Evolutionary conservation across 2,888 invertebrate genomes (phyloP).

Genomic region (Uloborus plumipes): DNA sequence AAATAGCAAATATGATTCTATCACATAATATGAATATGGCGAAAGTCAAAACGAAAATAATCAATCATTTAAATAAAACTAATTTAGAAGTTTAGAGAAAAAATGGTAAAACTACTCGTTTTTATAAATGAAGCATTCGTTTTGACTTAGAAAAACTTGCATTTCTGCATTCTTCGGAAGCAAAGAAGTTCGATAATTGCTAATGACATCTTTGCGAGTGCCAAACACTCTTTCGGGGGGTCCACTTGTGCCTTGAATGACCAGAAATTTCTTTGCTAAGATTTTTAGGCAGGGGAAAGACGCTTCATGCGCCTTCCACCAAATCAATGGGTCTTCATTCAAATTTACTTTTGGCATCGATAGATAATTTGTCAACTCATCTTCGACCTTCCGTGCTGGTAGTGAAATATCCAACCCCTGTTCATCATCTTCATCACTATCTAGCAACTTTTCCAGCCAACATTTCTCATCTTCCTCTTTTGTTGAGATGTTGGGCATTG

Average conservation of each 20-base stretch:
- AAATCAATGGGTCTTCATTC: slow-evolving; percentile 12
- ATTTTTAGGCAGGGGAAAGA: slow-evolving; percentile 4
- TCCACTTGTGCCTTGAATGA: slow-evolving; percentile 20
- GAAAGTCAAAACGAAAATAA: too few relatives aligned
- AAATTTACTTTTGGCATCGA: neutral
- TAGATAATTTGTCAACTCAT: slow-evolving; percentile 1
- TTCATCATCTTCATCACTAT: neutral
- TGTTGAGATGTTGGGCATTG: neutral
- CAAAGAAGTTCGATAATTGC: neutral
- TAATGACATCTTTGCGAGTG: slow-evolving; percentile 6
- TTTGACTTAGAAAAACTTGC: slow-evolving; percentile 13
- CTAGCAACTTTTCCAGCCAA: neutral
- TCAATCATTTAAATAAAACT: too few relatives aligned
- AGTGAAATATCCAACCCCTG: neutral
- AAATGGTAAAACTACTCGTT: neutral
- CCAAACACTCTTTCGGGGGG: slow-evolving; percentile 18
- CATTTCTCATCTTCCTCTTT: neutral
- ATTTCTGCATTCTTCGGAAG: slow-evolving; percentile 23
- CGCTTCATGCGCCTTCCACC: slow-evolving; percentile 14
- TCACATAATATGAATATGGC: too few relatives aligned
- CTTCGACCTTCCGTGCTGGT: neutral
- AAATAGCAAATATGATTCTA: too few relatives aligned
- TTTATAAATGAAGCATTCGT: neutral
- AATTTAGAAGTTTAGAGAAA: too few relatives aligned
- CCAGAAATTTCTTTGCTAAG: slow-evolving; percentile 27